Evolutionary conservation across 2,113 vertebrate species (phyloP).

Genomic region (Oryctolagus cuniculus): mOryCun1.1 NC_091448.1:37376001-37376500

Average conservation of each 20-base stretch:
- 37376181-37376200: neutral
- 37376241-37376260: neutral
- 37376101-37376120: neutral
- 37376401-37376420: neutral
- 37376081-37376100: too few species aligned
- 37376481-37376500: too few species aligned
- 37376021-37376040: too few species aligned
- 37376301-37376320: neutral
- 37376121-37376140: neutral
- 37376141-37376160: neutral
- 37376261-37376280: neutral
- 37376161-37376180: neutral
- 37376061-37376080: too few species aligned
- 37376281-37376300: too few species aligned
- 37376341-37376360: neutral
- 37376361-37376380: neutral
- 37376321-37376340: neutral
- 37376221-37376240: neutral
- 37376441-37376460: neutral
- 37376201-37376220: conserved; percentile 16
- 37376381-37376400: neutral
- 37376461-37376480: neutral
- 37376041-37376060: too few species aligned
- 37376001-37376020: too few species aligned
- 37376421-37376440: conserved; percentile 24